Base-by-base conservation (phyloP, 2,797 vertebrate genomes). In the Champsocephalus esox region DNA sequence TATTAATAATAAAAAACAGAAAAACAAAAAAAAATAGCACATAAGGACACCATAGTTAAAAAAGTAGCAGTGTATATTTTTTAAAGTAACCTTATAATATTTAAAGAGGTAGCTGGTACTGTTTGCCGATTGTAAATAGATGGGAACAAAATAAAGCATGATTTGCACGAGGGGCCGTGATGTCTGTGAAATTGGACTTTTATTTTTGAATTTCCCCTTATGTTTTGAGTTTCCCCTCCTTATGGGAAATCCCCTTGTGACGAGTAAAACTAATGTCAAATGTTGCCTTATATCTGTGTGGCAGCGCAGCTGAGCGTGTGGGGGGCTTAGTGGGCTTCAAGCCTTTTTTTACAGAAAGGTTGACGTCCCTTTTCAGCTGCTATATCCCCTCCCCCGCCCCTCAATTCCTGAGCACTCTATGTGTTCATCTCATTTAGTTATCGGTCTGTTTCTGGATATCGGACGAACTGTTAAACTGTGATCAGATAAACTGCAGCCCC, bases 351-450 rank as follows among this genome's bases (percentile, higher is more conserved):
- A 67, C 5, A 0, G 17, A 73, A 62, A 75, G 56, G 70, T 66
- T 66, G 13, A 65, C 28, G 81, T 72, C 78, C 65, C 44, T 66
- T 75, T 79, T 65, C 32, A 44, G 32, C 50, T 21, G 8, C 32
- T 9, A n/a, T 3, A 28, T 41, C 64, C 61, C 74, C 34, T 60
- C 77, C 82, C 74, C 77, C 73, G 24, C 38, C 49, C 54, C 32
- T 48, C 14, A 14, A 14, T 41, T 44, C 57, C 38, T 49, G 14
- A 52, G 73, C 51, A 46, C 16, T 57, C 51, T 21, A 8, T 4
- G 9, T 13, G 1, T 41, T 67, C n/a, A 61, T 65, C 41, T 46
- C 60, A 9, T 3, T 19, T 9, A 7, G 0, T 12, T 56, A 11
- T 24, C 13, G 6, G 10, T 52, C 13, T 21, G 21, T 13, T 41